Evolutionary conservation across 2,113 vertebrate genomes (phyloP).

Genomic region (Malurus melanocephalus): DNA sequence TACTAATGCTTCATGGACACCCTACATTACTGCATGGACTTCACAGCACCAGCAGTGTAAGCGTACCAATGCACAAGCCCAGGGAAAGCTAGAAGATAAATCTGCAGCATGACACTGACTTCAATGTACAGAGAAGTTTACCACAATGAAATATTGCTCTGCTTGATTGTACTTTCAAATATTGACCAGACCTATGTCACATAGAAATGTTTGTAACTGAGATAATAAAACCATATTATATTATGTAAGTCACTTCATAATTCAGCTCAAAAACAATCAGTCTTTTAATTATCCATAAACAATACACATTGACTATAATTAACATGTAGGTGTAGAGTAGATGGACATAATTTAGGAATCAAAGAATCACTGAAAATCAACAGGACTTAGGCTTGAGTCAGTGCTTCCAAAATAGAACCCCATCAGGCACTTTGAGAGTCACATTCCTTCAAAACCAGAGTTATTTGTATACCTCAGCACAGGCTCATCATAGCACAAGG

Average conservation of each 20-base stretch:
- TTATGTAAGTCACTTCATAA: not conserved
- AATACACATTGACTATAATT: not conserved
- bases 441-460: not conserved
- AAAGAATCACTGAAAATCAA: conserved; percentile 5
- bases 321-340: not conserved
- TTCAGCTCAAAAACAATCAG: not conserved
- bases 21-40: not conserved
- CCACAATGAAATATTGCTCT: not conserved
- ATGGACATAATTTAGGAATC: not conserved
- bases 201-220: not conserved
- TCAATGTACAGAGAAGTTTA: not conserved
- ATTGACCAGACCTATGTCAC: not conserved
- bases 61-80: not conserved
- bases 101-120: not conserved
- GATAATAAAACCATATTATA: not conserved
- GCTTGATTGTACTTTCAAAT: not conserved
- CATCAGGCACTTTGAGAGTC: not conserved
- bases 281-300: not conserved
- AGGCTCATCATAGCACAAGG: not conserved
- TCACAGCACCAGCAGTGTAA: not conserved
- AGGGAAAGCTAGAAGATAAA: not conserved
- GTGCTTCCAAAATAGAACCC: not conserved
- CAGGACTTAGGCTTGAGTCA: not conserved
- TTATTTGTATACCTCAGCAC: not conserved
- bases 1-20: not conserved